Evolutionary conservation across 2,888 invertebrate species (phyloP).

Genomic region (Notodonta ziczac): DNA sequence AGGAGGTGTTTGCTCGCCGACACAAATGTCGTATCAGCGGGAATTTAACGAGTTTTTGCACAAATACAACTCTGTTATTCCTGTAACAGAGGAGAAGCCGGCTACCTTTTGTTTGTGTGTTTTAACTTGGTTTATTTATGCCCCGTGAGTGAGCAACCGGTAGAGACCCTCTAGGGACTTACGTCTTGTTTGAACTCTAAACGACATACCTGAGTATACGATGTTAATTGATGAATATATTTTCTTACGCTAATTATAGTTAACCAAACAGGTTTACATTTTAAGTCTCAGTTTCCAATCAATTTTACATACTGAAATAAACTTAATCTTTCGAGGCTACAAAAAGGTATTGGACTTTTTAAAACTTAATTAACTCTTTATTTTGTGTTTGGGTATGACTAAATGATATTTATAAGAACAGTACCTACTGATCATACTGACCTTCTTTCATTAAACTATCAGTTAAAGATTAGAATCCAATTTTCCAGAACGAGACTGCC

Average conservation of each 20-base stretch:
- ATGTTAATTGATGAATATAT: conserved; percentile 17
- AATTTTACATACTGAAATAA: conserved; percentile 9
- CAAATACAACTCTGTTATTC: conserved; percentile 20
- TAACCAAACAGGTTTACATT: conserved; percentile 14
- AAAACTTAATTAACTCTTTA: no score
- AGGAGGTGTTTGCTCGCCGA: conserved; percentile 17
- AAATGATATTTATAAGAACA: background rate
- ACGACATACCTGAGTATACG: conserved; percentile 4
- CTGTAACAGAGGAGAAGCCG: conserved; percentile 9
- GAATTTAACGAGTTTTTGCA: conserved; percentile 25
- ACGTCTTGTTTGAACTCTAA: background rate
- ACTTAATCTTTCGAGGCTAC: conserved; percentile 3
- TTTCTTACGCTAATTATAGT: conserved; percentile 16
- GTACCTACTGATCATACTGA: background rate
- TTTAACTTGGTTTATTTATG: conserved; percentile 15
- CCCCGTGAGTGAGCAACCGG: background rate
- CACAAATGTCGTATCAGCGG: conserved; percentile 17
- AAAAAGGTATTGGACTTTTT: background rate
- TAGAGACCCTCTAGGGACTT: background rate
- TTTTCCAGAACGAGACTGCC: conserved; percentile 49
- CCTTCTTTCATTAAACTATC: background rate
- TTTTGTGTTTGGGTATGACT: no score
- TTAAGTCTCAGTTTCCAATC: conserved; percentile 7
- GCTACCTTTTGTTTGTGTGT: conserved; percentile 22
- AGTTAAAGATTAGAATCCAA: conserved; percentile 13